phyloP scores from a whole-genome alignment of 2,888 invertebrate genomes.

The Embidobia sp. region DNA sequence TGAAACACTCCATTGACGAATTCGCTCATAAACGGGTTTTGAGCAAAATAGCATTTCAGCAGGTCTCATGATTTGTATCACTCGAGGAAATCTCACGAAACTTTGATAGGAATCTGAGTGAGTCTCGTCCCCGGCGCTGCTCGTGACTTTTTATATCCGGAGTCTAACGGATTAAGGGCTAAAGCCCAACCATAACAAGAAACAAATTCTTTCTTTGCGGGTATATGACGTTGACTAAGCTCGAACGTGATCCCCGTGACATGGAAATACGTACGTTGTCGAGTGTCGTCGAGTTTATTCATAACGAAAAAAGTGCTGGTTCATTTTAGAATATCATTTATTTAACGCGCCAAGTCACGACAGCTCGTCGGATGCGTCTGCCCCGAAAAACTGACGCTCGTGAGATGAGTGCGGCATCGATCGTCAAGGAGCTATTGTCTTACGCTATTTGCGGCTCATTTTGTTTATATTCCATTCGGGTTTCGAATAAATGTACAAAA shows the following conservation, averaged over 20 bases:
- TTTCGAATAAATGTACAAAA: too few species aligned
- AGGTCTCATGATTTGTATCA: slow-evolving; percentile 35
- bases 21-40: not conserved
- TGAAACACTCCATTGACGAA: slow-evolving; percentile 6
- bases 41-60: slow-evolving; percentile 4
- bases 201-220: slow-evolving; percentile 36
- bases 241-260: slow-evolving; percentile 27
- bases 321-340: slow-evolving; percentile 53
- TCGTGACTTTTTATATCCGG: slow-evolving; percentile 40
- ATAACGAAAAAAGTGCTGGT: slow-evolving; percentile 49
- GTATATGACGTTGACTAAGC: slow-evolving; percentile 46
- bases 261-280: slow-evolving; percentile 35
- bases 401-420: slow-evolving; percentile 27
- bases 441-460: too few species aligned
- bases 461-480: too few species aligned
- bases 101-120: slow-evolving; percentile 45
- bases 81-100: slow-evolving; percentile 36
- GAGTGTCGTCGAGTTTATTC: slow-evolving; percentile 54
- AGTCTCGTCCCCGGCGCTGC: slow-evolving; percentile 21
- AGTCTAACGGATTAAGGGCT: slow-evolving; percentile 47
- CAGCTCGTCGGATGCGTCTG: slow-evolving; percentile 43
- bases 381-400: slow-evolving; percentile 30
- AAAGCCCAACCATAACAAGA: slow-evolving; percentile 42
- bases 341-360: slow-evolving; percentile 39
- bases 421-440: slow-evolving; percentile 23